Evolutionary conservation across 2,888 invertebrate genomes (phyloP), one percentile per base, ranked within the genome.

Genomic region (Melanargia galathea): DNA sequence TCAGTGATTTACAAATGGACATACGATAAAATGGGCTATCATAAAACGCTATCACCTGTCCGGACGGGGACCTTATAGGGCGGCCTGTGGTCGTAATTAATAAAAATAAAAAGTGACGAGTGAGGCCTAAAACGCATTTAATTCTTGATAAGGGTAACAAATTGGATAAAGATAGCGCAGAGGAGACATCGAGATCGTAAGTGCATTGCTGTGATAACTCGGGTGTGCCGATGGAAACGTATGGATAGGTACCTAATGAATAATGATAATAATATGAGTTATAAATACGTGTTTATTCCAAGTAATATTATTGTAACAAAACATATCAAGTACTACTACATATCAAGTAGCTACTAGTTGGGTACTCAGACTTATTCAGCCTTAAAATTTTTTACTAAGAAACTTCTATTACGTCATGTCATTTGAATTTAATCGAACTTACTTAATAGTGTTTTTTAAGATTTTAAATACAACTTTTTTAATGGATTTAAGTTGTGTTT

Each of bases 71-170:
- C 73, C 72, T 71, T 72, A 71, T 68, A 70, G 77, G 76, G 83
- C 73, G 83, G 80, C 78, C 80, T 81, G 78, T 75, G 74, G 74
- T 79, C 76, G 82, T 87, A 87, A 88, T 90, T 90, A 89, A 88
- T 87, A 88, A 88, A 87, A 85, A 83, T 83, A 84, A 85, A 83
- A 80, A 77, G 75, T 81, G 77, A 74, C 80, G 75, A 81, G 76
- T 76, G 82, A 84, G 83, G 80, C 80, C 84, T 89, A 89, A 90
- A 90, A 91, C 85, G 88, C 90, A 90, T 91, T 91, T 90, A 91
- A 91, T 90, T 85, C 86, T 83, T 86, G 91, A 90, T 91, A 90
- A 89, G 87, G 90, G 88, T 90, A 90, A 91, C 91, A 91, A 90
- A 90, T 90, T 91, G 90, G 85, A 90, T 90, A 86, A 84, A 90